phyloP scores from a whole-genome alignment of 2,888 invertebrate genomes.

The Apamea anceps region DNA sequence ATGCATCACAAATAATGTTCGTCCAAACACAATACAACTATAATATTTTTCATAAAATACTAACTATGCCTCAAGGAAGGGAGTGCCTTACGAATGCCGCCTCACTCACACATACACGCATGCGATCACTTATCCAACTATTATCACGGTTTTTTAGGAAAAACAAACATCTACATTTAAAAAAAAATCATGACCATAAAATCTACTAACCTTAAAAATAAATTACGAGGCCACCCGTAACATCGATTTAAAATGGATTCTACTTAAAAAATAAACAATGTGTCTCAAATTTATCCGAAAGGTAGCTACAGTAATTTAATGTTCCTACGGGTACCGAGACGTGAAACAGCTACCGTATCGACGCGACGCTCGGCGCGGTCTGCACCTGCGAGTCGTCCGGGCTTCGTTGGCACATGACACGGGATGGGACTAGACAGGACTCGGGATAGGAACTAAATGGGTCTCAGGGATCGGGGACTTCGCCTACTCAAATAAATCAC shows the following conservation, averaged over 20 bases:
- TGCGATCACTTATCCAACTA: slow-evolving; percentile 88
- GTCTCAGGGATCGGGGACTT: slow-evolving; percentile 76
- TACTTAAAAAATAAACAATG: slow-evolving; percentile 83
- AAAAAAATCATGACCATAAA: slow-evolving; percentile 83
- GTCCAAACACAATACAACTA: slow-evolving; percentile 80
- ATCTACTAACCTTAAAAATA: slow-evolving; percentile 89
- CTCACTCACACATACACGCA: slow-evolving; percentile 82
- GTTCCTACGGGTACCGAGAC: slow-evolving; percentile 77
- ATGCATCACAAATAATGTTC: slow-evolving; percentile 81
- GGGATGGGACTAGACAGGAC: slow-evolving; percentile 88
- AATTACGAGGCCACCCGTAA: slow-evolving; percentile 86
- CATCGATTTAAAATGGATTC: slow-evolving; percentile 82
- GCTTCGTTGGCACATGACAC: slow-evolving; percentile 88
- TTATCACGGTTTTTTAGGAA: slow-evolving; percentile 89
- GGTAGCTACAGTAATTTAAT: slow-evolving; percentile 75
- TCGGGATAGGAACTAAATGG: slow-evolving; percentile 83
- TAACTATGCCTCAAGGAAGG: slow-evolving; percentile 85
- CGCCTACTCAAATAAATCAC: slow-evolving; percentile 62
- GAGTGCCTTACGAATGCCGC: slow-evolving; percentile 88
- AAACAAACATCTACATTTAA: slow-evolving; percentile 84
- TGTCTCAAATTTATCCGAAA: slow-evolving; percentile 77
- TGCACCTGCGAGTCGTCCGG: slow-evolving; percentile 77
- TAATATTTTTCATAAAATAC: slow-evolving; percentile 73
- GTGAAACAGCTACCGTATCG: slow-evolving; percentile 65
- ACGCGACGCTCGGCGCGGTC: slow-evolving; percentile 33